Percentiles rank a stretch among this genome's conserved stretches.
These are phyloP conservation scores for Microtus montanus DNA, from an alignment of 2,113 vertebrate species.

Conservation along the genomic window DNA sequence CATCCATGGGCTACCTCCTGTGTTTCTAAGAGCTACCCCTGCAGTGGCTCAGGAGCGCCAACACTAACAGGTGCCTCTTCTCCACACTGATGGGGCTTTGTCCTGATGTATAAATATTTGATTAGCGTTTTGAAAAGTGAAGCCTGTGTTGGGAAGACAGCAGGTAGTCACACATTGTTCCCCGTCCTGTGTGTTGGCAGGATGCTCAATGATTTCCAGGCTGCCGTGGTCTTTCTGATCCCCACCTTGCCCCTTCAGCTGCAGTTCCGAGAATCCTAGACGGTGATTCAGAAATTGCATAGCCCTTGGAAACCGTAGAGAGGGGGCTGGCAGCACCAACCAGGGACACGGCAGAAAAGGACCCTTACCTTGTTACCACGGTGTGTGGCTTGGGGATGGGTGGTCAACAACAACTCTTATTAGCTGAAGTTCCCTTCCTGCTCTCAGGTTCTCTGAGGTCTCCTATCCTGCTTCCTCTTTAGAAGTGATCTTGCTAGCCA, in stretches of 20 bases:
- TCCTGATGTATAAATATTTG: constrained; percentile 22
- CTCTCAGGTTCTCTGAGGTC: not conserved
- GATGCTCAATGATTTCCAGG: accelerated
- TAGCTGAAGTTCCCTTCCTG: not conserved
- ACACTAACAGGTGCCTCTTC: not conserved
- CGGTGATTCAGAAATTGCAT: accelerated
- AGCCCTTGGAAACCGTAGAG: too few relatives aligned
- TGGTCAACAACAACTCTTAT: too few relatives aligned
- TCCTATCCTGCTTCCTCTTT: not conserved
- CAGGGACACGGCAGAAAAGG: not conserved
- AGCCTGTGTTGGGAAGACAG: not conserved
- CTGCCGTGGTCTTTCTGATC: not conserved
- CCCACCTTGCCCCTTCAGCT: accelerated
- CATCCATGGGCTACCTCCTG: not conserved
- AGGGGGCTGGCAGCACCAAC: not conserved
- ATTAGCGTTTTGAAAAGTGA: constrained; percentile 46
- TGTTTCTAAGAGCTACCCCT: not conserved
- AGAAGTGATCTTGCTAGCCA: not conserved
- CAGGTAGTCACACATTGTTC: accelerated
- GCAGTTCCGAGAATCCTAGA: accelerated
- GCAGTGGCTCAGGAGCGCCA: not conserved
- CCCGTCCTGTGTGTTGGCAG: accelerated
- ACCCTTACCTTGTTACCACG: not conserved
- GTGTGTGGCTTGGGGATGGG: not conserved
- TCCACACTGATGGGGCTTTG: not conserved